Percentiles rank a stretch among this genome's conserved stretches.
phyloP scores from a whole-genome alignment of 2,797 vertebrate species.

The Sebastes flavidus region DNA sequence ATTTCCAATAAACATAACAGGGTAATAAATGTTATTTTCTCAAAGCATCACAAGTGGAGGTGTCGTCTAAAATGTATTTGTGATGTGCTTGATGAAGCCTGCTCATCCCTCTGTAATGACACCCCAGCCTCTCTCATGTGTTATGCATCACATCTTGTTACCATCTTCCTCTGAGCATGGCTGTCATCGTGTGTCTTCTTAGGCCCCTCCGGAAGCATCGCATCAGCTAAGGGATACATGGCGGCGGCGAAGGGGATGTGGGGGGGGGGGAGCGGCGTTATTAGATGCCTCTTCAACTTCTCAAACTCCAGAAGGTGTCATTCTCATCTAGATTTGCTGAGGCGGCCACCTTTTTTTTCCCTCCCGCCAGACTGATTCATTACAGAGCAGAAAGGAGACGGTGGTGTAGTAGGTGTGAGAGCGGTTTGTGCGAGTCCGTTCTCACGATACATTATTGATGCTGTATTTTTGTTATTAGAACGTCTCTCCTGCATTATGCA shows the following conservation, averaged over 20 bases:
- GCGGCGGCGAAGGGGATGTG: background rate
- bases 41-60: slow-evolving; percentile 69
- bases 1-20: slow-evolving; percentile 71
- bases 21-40: slow-evolving; percentile 74
- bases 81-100: slow-evolving; percentile 80
- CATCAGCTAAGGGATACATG: slow-evolving; percentile 62
- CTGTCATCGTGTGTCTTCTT: slow-evolving; percentile 71
- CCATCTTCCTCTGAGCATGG: slow-evolving; percentile 71
- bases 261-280: slow-evolving; percentile 23
- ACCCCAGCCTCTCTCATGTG: slow-evolving; percentile 78
- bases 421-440: slow-evolving; percentile 37
- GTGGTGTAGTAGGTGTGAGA: slow-evolving; percentile 45
- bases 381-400: slow-evolving; percentile 55
- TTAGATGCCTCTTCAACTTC: slow-evolving; percentile 70
- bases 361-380: slow-evolving; percentile 60
- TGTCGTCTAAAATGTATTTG: slow-evolving; percentile 79
- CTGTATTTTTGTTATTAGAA: slow-evolving; percentile 59
- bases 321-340: slow-evolving; percentile 69
- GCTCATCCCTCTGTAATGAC: slow-evolving; percentile 79
- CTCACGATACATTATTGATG: slow-evolving; percentile 60
- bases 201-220: slow-evolving; percentile 56
- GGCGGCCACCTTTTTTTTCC: slow-evolving; percentile 36
- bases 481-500: slow-evolving; percentile 56
- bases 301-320: slow-evolving; percentile 74
- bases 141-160: slow-evolving; percentile 83